Conservation (phyloP, 2,113 vertebrate species). For the Bufo bufo region DNA sequence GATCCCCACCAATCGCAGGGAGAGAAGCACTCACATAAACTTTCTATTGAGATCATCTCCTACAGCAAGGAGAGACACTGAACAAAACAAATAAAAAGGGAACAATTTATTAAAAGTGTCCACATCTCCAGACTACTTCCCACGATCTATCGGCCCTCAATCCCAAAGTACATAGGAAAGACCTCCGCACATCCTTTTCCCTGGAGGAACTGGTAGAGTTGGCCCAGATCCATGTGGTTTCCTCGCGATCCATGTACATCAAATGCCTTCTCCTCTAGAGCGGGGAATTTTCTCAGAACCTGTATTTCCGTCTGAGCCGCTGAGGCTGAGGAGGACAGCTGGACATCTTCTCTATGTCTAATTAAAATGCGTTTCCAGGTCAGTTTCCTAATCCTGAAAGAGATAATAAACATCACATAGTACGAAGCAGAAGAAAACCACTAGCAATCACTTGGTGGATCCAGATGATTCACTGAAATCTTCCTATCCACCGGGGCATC, state of each 20-base stretch:
- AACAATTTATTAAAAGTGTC: too few relatives aligned
- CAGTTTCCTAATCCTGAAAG: constrained; percentile 82
- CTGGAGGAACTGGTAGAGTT: constrained; percentile 88
- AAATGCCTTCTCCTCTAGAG: constrained; percentile 90
- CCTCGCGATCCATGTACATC: constrained; percentile 84
- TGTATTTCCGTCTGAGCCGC: constrained; percentile 60
- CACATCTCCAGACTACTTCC: neutral
- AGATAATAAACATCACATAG: neutral
- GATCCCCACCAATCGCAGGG: too few relatives aligned
- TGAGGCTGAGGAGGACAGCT: constrained; percentile 68
- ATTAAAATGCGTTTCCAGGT: constrained; percentile 97
- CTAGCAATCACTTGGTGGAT: too few relatives aligned
- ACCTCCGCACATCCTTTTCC: constrained; percentile 84
- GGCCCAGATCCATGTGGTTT: constrained; percentile 97
- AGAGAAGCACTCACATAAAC: too few relatives aligned
- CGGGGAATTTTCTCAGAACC: constrained; percentile 77
- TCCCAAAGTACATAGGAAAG: constrained; percentile 87
- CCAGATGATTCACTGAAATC: too few relatives aligned
- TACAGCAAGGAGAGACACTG: too few relatives aligned
- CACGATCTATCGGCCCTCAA: constrained; percentile 72
- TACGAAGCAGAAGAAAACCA: too few relatives aligned
- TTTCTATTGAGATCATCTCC: too few relatives aligned
- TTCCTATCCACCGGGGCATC: too few relatives aligned
- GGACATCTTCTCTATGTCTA: constrained; percentile 90
- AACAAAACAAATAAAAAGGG: too few relatives aligned